Conservation (phyloP, 92 coral and sea anemone species). For the Chrysogorgia sp. region DNA sequence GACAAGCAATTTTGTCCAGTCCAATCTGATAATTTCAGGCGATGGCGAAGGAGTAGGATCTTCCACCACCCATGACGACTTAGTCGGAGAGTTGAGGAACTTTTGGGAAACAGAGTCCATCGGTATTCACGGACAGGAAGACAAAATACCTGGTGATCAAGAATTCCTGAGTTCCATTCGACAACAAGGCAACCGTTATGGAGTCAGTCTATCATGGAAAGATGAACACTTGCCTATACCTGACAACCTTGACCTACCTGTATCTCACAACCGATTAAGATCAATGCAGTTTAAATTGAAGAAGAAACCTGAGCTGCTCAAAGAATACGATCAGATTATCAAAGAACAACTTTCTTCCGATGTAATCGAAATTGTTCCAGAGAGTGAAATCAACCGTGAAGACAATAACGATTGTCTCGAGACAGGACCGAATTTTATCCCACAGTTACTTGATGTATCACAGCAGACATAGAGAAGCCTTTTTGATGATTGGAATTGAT, state of each 20-base stretch:
- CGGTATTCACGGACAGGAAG: too few species aligned
- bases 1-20: neutral
- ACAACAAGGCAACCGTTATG: neutral
- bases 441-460: conserved; percentile 42
- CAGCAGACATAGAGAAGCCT: conserved; percentile 62
- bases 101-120: neutral
- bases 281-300: neutral
- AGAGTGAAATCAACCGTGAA: neutral
- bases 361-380: neutral
- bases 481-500: conserved; percentile 46
- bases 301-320: neutral
- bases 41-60: neutral
- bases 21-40: neutral
- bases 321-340: neutral
- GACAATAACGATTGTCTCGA: conserved; percentile 40
- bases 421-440: conserved; percentile 56
- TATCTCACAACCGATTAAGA: neutral
- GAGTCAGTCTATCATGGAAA: neutral
- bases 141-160: neutral
- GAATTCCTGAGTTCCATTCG: neutral
- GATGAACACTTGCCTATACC: neutral
- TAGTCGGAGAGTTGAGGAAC: too few species aligned
- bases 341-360: neutral
- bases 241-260: neutral
- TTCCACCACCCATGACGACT: too few species aligned